Evolutionary conservation across 2,888 invertebrate species (phyloP), one percentile per base, ranked within the genome.

Genomic region (Diogma glabrata): DNA sequence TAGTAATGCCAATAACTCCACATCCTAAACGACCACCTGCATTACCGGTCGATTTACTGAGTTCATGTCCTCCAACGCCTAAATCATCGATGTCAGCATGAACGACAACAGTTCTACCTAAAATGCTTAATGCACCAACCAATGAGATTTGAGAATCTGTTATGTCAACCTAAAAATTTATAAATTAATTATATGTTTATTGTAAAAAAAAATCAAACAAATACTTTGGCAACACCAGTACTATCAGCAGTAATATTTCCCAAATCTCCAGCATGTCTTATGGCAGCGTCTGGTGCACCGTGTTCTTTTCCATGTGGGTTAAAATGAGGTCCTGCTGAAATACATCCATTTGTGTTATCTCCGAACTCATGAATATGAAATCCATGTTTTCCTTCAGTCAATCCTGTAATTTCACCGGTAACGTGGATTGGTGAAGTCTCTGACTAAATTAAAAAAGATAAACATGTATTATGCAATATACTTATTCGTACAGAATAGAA

Each of bases 311-410:
- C 79, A 47, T 68, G 58, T 0, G 95, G 95, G 72, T 96, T 96
- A 72, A 89, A 96, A 72, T 96, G 96, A 0, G 88, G 74, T 0
- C 95, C 96, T 28, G 95, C 92, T 33, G 91, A 92, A n/a, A 84
- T 88, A 70, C 96, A 96, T 1, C 90, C 91, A 66, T 95, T 92
- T 23, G 93, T 92, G 64, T 88, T 90, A 71, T 95, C 95, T 1
- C 96, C 96, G 65, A 92, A 95, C 72, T 96, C 90, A 66, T 96
- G 96, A 54, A 96, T 81, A 66, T 96, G 96, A 73, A 96, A 93
- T 19, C 72, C 70, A 54, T 70, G 75, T 3, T 72, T 65, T 54
- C 95, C 95, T 67, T 82, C 75, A 16, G 75, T 66, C 26, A 96
- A 74, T 2, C 94, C 93, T 24, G 68, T 72, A 9, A 96, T 76